Conservation (phyloP, 2,888 invertebrate species). For the Emmelina monodactyla region DNA sequence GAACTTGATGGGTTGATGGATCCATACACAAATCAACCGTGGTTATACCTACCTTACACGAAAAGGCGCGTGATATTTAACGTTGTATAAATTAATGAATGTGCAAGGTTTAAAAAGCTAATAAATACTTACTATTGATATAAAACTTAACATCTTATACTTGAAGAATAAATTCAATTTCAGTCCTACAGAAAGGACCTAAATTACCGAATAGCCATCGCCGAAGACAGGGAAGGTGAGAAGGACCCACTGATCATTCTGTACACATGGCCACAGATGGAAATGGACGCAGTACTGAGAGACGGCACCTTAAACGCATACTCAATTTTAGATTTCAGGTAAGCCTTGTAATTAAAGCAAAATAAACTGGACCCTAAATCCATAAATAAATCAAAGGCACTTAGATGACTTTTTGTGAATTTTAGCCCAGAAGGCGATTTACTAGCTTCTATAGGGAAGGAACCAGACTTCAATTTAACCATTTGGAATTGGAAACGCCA, state of each 20-base stretch:
- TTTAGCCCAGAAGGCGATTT: conserved; percentile 80
- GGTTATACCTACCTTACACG: too few relatives aligned
- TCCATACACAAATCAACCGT: too few relatives aligned
- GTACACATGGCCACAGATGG: conserved; percentile 84
- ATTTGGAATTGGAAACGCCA: conserved; percentile 88
- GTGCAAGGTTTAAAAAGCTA: too few relatives aligned
- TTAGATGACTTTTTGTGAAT: too few relatives aligned
- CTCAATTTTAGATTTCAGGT: conserved; percentile 78
- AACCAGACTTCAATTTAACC: conserved; percentile 87
- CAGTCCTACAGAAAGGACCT: conserved; percentile 48
- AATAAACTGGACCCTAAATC: neutral
- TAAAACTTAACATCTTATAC: too few relatives aligned
- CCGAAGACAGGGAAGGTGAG: conserved; percentile 67
- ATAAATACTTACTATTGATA: too few relatives aligned
- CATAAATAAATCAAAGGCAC: too few relatives aligned
- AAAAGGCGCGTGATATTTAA: too few relatives aligned
- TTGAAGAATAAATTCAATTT: neutral
- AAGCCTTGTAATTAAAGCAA: conserved; percentile 13
- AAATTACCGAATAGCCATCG: conserved; percentile 78
- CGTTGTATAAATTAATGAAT: too few relatives aligned
- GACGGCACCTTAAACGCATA: conserved; percentile 80
- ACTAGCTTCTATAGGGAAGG: conserved; percentile 82
- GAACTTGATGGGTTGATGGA: too few relatives aligned
- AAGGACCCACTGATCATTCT: conserved; percentile 77
- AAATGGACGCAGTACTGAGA: conserved; percentile 74